Conservation (phyloP, 1,140 invertebrate species). For the Drosophila funebris region DNA sequence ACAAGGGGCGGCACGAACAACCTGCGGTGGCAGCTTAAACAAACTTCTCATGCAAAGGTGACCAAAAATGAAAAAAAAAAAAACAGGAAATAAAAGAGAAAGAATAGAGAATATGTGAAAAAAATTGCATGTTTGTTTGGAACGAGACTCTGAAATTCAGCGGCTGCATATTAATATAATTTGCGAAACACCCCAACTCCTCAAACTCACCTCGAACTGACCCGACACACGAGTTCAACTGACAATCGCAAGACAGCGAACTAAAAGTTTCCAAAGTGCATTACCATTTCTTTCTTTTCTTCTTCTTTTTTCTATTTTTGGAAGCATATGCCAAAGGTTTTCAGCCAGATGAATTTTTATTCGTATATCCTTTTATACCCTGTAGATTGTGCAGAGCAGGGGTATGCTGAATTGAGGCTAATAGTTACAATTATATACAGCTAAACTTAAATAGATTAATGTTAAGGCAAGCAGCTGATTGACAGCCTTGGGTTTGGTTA, state of each 20-base stretch:
- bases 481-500: too few relatives aligned
- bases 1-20: not conserved
- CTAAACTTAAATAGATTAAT: not conserved
- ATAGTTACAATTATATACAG: not conserved
- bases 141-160: conserved; percentile 39
- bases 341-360: conserved; percentile 39
- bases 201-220: not conserved
- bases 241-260: conserved; percentile 24
- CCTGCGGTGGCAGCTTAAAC: conserved; percentile 39
- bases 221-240: not conserved
- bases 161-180: conserved; percentile 81
- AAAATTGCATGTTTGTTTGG: conserved; percentile 47
- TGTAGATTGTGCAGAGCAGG: not conserved
- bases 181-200: conserved; percentile 37
- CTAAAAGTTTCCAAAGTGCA: conserved; percentile 63
- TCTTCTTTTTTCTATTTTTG: conserved; percentile 41
- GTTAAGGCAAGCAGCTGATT: too few relatives aligned
- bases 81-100: too few relatives aligned
- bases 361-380: conserved; percentile 4
- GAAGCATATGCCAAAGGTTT: conserved; percentile 44
- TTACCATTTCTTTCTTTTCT: conserved; percentile 52
- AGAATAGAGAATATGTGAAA: conserved; percentile 43
- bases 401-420: not conserved
- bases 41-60: conserved; percentile 57
- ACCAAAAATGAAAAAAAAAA: too few relatives aligned